A percentile compares a stretch with the other conserved stretches of the same genome.
These are phyloP conservation scores for Lydus trimaculatus DNA, from an alignment of 2,888 invertebrate genomes.

Conservation along the genomic window DNA sequence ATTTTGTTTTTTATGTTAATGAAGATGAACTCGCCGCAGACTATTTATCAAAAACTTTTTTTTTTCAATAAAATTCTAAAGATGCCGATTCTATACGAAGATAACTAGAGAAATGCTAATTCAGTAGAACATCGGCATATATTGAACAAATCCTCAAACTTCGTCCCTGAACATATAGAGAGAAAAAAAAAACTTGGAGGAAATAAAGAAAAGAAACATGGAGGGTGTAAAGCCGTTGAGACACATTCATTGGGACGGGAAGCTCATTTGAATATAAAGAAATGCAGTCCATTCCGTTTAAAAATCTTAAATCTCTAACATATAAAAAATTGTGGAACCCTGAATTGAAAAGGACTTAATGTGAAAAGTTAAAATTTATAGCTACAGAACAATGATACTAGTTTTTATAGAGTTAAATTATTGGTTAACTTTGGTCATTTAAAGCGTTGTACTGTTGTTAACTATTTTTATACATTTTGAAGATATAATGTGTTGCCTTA, in stretches of 20 bases:
- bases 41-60: conserved; percentile 41
- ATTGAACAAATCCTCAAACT: background rate
- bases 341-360: conserved; percentile 61
- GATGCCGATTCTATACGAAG: conserved; percentile 21
- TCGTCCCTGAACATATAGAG: background rate
- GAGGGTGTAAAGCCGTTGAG: conserved; percentile 38
- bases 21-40: conserved; percentile 42
- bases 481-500: conserved; percentile 40
- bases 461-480: conserved; percentile 54
- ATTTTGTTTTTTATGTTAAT: conserved; percentile 38
- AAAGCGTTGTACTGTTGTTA: conserved; percentile 53
- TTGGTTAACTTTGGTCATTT: conserved; percentile 60
- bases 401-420: conserved; percentile 62
- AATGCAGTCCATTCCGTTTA: conserved; percentile 57
- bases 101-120: conserved; percentile 14
- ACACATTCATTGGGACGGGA: conserved; percentile 25
- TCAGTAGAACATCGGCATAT: background rate
- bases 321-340: conserved; percentile 45
- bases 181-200: background rate
- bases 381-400: conserved; percentile 61
- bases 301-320: conserved; percentile 56
- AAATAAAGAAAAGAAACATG: conserved; percentile 18
- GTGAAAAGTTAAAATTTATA: conserved; percentile 62
- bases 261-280: conserved; percentile 60
- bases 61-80: conserved; percentile 8